Evolutionary conservation across 2,797 vertebrate genomes (phyloP), one percentile per base, ranked within the genome.

Genomic region (Labroides dimidiatus): DNA sequence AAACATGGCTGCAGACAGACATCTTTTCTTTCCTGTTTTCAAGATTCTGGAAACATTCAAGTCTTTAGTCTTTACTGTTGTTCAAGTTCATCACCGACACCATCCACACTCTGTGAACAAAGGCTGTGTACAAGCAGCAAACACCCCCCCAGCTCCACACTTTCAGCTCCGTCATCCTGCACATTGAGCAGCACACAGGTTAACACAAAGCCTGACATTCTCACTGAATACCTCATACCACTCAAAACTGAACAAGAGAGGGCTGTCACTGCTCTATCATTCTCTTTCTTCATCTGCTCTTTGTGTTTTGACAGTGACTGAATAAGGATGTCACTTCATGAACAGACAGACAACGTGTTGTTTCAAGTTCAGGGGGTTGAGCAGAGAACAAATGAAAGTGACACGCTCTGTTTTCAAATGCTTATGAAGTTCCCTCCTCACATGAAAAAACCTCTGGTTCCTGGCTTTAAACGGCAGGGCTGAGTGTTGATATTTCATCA

Each of bases 251-350:
- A 37, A 55, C 36, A 55, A 64, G 48, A 58, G 75, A 59, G 49
- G 65, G 44, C 77, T 64, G 85, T 84, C 85, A 72, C 56, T 44
- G 54, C 72, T 80, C 76, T 71, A 70, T 81, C 67, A 52, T 63
- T 64, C 74, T 69, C 77, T 74, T 77, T 84, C 79, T 81, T 85
- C 75, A 48, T 72, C 45, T 72, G 65, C 67, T 66, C 72, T 89
- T 84, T 85, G 84, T 87, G 12, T 80, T 70, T 45, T 84, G 91
- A 87, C 82, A 58, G 73, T 30, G 64, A 43, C 23, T 86, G 84
- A 88, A 86, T 84, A 64, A 66, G 61, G 43, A 68, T 65, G 84
- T 80, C 85, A 72, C 72, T 69, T 65, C 6, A 62, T 48, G 64
- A 82, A 75, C 86, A 79, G 47, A 75, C 86, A 79, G 47, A 54